These are phyloP conservation scores for Chymomyza costata DNA, from an alignment of 1,140 invertebrate genomes.

Conservation along the genomic window DNA sequence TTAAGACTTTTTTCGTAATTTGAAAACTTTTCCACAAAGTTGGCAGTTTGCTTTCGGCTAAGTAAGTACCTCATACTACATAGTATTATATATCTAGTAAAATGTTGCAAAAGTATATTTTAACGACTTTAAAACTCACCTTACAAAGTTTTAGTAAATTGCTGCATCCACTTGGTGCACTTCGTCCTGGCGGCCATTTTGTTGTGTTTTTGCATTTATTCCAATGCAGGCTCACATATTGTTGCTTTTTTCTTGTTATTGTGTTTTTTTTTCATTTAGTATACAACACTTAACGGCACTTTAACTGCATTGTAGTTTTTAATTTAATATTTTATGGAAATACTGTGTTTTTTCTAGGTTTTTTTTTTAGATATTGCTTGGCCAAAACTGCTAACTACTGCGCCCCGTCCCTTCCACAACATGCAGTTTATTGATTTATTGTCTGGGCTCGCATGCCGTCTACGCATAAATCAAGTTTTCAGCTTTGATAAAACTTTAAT, in stretches of 20 bases:
- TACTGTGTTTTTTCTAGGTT: constrained; percentile 34
- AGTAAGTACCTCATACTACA: too few relatives aligned
- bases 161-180: constrained; percentile 22
- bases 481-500: constrained; percentile 28
- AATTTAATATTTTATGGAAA: constrained; percentile 50
- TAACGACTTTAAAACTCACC: constrained; percentile 53
- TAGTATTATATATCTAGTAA: constrained; percentile 42
- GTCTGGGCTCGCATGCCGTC: constrained; percentile 13
- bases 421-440: constrained; percentile 58
- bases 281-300: constrained; percentile 28
- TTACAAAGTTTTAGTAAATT: constrained; percentile 36
- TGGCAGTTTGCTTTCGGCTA: too few relatives aligned
- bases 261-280: constrained; percentile 21
- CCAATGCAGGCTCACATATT: constrained; percentile 47
- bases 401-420: too few relatives aligned
- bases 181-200: constrained; percentile 67
- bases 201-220: constrained; percentile 23
- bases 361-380: constrained; percentile 33
- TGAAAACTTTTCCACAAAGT: too few relatives aligned
- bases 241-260: constrained; percentile 8
- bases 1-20: too few relatives aligned
- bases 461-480: constrained; percentile 45
- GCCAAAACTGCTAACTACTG: too few relatives aligned
- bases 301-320: constrained; percentile 26
- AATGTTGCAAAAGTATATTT: constrained; percentile 33